Evolutionary conservation across 1,140 invertebrate species (phyloP).

Genomic region (Achroia grisella): DNA sequence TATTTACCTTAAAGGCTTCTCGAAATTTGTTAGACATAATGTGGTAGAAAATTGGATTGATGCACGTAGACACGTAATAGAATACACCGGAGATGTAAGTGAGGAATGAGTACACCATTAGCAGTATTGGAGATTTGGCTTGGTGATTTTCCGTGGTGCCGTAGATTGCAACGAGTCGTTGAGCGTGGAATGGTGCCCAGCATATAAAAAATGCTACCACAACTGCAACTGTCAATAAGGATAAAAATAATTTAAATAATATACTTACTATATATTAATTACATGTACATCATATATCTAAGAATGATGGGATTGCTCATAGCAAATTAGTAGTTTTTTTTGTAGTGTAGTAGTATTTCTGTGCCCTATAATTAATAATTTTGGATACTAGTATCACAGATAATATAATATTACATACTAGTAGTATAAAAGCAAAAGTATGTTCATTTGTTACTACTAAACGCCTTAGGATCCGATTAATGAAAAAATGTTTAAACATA

Average conservation of each 20-base stretch:
- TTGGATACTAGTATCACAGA: too few relatives aligned
- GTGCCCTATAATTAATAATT: too few relatives aligned
- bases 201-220: constrained; percentile 95
- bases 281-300: too few relatives aligned
- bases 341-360: too few relatives aligned
- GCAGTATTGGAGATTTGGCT: constrained; percentile 53
- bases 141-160: constrained; percentile 61
- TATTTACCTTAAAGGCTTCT: constrained; percentile 84
- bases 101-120: constrained; percentile 76
- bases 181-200: constrained; percentile 96
- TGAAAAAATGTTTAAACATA: too few relatives aligned
- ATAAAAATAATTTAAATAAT: constrained; percentile 5
- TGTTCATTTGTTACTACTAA: too few relatives aligned
- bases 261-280: too few relatives aligned
- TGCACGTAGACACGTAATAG: constrained; percentile 83
- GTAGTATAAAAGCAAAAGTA: too few relatives aligned
- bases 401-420: too few relatives aligned
- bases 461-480: too few relatives aligned
- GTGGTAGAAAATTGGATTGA: constrained; percentile 90
- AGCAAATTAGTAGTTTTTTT: too few relatives aligned
- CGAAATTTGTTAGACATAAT: constrained; percentile 92
- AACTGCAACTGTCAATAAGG: constrained; percentile 84
- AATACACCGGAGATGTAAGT: constrained; percentile 82
- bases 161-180: constrained; percentile 85
- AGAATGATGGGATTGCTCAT: too few relatives aligned